Base-by-base conservation (phyloP, 2,797 vertebrate genomes). In the Chelonia mydas region DNA sequence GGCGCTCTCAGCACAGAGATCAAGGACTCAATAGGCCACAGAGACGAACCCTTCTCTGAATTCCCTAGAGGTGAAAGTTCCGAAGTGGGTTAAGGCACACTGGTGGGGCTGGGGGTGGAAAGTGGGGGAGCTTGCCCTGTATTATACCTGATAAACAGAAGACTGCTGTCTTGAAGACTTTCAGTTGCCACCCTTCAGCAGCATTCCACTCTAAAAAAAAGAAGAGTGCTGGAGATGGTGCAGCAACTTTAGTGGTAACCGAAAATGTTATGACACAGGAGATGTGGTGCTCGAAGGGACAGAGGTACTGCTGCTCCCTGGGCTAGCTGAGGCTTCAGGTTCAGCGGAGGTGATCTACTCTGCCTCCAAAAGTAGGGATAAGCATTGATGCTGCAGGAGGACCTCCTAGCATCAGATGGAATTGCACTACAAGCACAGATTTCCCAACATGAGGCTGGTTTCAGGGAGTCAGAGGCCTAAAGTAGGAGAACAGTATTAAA, bases 141-240 rank as follows among this genome's bases (percentile, higher is more conserved):
- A 19, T 49, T 65, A 27, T 17, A 89, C 25, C 80, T 92, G 90
- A 57, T 59, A 97, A 94, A 90, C 15, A 79, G 81, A 91, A 86
- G 90, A 51, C 17, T 61, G 86, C 37, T 84, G 49, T 51, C 91
- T 80, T 3, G 1, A 50, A 92, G 81, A 86, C 31, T 51, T 83
- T 54, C 19, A n/a, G 91, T 25, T 85, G 79, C 94, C 89, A 82
- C 33, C 47, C 68, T 95, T 85, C 95, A 93, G 90, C 82, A 97
- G 90, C 19, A 5, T 80, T 81, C 50, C 41, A 94, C 96, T 94
- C 94, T 94, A 51, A 55, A 88, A 92, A 95, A 95, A 65, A 91
- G 95, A 94, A 77, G 92, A 95, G 86, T 33, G 81, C 50, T 94
- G 94, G 83, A 96, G 94, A 92, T 9, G 72, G 93, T 88, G 84